Base-by-base conservation (phyloP, 2,797 vertebrate genomes). In the Adelosebastes latens region DNA sequence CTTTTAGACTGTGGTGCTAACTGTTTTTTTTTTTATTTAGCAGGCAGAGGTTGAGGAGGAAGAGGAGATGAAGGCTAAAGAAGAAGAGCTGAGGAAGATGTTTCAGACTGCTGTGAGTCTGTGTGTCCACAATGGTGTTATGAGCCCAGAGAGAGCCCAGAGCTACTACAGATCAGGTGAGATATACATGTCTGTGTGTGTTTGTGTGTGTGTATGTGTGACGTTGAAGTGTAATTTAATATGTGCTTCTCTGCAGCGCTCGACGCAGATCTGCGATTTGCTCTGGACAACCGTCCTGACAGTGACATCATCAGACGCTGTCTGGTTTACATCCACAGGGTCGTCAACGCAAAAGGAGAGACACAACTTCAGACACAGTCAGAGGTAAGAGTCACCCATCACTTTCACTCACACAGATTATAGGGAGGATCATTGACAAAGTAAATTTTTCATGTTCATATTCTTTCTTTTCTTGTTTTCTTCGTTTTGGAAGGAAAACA, bases 291-390 rank as follows among this genome's bases (percentile, higher is more conserved):
- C 20, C 27, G 49, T 56, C 73, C 89, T n/a, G 32, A 8, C 16
- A 2, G 79, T 11, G 91, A 93, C 64, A 74, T 94, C 22, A 22
- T 46, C 78, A 79, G 92, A 64, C 85, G 87, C 73, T 96, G 95
- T 77, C 80, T 97, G 77, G 95, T 96, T 71, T 97, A 97, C 6
- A 59, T 97, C 65, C 93, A 96, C 89, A 95, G 89, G 72, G 90
- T 95, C 46, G 22, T 78, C n/a, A 89, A 89, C 32, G 81, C 82
- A 9, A 70, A 70, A 18, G 63, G 69, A 71, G 77, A 77, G 75
- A 58, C 72, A 27, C 24, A 70, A 2, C 70, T 49, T 36, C 77
- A 69, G 71, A 8, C 65, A 24, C 39, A 80, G 32, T 14, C 75
- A 4, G 72, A 87, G 84, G 88, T 89, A 25, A 27, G 36, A 70